Evolutionary conservation across 1,140 invertebrate species (phyloP).

Genomic region (Cherax destructor): DNA sequence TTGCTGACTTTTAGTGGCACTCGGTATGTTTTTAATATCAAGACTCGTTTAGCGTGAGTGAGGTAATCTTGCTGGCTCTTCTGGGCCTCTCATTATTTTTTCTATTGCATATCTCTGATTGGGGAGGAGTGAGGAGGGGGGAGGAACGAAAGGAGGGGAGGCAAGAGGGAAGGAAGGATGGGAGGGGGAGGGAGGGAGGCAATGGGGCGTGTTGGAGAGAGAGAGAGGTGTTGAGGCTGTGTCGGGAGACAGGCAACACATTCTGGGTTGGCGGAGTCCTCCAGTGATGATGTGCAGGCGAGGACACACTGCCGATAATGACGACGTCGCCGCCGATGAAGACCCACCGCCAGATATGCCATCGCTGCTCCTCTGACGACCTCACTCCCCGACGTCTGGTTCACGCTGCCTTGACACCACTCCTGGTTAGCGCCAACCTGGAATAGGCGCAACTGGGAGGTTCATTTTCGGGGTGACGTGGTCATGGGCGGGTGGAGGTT

Average conservation of each 20-base stretch:
- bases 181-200: not conserved
- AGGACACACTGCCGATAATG: constrained; percentile 17
- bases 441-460: not conserved
- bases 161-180: not conserved
- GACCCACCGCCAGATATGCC: constrained; percentile 1
- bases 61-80: too few species aligned
- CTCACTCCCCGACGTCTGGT: not conserved
- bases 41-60: too few species aligned
- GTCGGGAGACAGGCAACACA: not conserved
- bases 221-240: not conserved
- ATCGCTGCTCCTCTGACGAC: not conserved
- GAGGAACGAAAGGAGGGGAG: not conserved
- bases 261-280: not conserved
- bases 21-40: too few species aligned
- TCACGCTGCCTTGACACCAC: not conserved
- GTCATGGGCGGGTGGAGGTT: not conserved
- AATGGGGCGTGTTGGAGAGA: not conserved
- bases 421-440: not conserved
- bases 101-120: too few species aligned
- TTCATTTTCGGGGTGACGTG: not conserved
- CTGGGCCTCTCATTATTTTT: too few species aligned
- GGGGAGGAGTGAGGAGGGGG: too few species aligned
- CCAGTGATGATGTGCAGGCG: not conserved
- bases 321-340: constrained; percentile 12
- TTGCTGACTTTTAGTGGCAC: too few species aligned